Base-by-base conservation (phyloP, 1,140 invertebrate species). In the Phthorimaea operculella region DNA sequence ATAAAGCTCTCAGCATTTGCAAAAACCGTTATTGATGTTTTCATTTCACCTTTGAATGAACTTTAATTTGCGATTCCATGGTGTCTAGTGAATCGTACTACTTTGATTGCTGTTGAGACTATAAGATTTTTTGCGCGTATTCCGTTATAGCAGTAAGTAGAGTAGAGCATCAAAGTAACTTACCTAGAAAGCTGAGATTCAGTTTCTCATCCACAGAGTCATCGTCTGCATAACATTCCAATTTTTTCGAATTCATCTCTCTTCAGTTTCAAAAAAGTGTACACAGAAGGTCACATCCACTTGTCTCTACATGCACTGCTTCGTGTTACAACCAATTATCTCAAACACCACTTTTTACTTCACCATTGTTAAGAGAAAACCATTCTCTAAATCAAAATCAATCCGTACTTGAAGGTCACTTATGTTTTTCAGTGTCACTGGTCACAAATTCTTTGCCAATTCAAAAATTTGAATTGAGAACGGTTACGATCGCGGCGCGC, bases 131-230 rank as follows among this genome's bases (percentile, higher is more conserved):
- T 28, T 28, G 21, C 21, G 21, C 21, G 21, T 28, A 28, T 28
- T 28, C 21, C 21, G 21, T 28, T 28, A 28, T 28, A 28, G 21
- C 21, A 4, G 21, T 28, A 28, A 28, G 21, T 28, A 28, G 21
- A 28, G 21, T 6, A 28, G n/a, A n/a, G n/a, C n/a, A n/a, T n/a
- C 21, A 4, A 6, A 28, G 21, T 28, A 28, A 68, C 72, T 78
- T 66, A 85, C 82, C 80, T 85, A 82, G 72, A 74, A 82, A 83
- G 66, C 82, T 85, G 70, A 85, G 76, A 66, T 79, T 85, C 47
- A 79, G 76, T 65, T 83, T 83, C 59, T 75, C 82, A 58, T 82
- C 79, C 57, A 79, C 74, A 21, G 80, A 83, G 57, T 82, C 79
- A 57, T 82, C 74, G 60, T 82, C 72, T 45, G 76, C 73, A 48